Evolutionary conservation across 1,140 invertebrate species (phyloP), one percentile per base, ranked within the genome.

Genomic region (Papilio helenus): DNA sequence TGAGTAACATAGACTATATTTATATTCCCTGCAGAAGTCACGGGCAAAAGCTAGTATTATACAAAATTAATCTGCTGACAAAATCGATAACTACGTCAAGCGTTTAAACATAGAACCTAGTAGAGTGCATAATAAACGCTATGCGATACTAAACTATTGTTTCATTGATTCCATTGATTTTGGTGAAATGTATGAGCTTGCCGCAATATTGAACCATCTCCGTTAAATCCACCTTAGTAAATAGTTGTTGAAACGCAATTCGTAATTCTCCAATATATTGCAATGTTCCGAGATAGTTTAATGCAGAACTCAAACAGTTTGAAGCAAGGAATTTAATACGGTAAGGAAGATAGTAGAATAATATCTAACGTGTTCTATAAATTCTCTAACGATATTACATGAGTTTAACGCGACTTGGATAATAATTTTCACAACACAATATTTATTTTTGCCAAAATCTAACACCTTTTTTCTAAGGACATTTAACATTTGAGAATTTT

Each of bases 261-360:
- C 12, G 61, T 29, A 68, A 29, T 68, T 68, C 61, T 68, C 61
- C 61, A 68, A 68, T 68, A 68, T 68, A 68, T 68, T 68, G 61
- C 61, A 34, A 68, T 68, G 61, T 68, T 68, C 34, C 26, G 12
- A 29, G 26, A 68, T 68, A 68, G 61, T 65, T 65, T 65, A 29
- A 65, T 68, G 61, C 61, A 68, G 12, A 68, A 68, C 61, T 68
- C 10, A 29, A 68, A 68, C 61, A 7, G 61, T 16, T 68, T 68
- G 61, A 68, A 68, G 12, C 26, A 18, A 29, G 26, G 61, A 68
- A 68, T 68, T 68, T 68, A 68, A 68, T 68, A 29, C 26, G 23
- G 5, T 68, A 16, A 68, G 61, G 26, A 68, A 1, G 16, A 68
- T 68, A 29, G 16, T 29, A 18, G 3, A 68, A 68, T 29, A 61